These are phyloP conservation scores for Lucinisca nassula DNA, from an alignment of 2,888 invertebrate species.

Conservation along the genomic window DNA sequence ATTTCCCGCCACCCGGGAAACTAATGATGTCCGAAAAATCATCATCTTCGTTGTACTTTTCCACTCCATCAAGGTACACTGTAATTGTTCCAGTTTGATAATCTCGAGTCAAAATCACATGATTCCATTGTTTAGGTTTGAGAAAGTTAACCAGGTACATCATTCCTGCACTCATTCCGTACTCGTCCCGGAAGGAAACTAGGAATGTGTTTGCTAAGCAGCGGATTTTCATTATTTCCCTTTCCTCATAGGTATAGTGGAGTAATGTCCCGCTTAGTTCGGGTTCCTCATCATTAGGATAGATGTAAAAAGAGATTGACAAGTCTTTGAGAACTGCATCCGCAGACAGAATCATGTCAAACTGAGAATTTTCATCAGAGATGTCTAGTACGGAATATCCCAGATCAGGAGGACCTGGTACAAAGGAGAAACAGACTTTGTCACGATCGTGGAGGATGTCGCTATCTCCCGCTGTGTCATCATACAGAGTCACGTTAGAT, in stretches of 20 bases:
- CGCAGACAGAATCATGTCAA: conserved; percentile 52
- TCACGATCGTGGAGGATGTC: conserved; percentile 30
- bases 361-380: conserved; percentile 44
- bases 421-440: conserved; percentile 52
- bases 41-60: conserved; percentile 67
- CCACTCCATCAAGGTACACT: conserved; percentile 52
- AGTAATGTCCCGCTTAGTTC: conserved; percentile 66
- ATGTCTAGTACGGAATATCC: conserved; percentile 58
- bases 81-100: conserved; percentile 58
- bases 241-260: conserved; percentile 62
- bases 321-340: conserved; percentile 44
- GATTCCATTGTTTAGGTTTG: conserved; percentile 59
- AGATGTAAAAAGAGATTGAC: conserved; percentile 60
- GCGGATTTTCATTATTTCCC: conserved; percentile 66
- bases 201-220: conserved; percentile 64
- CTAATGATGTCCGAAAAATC: conserved; percentile 69
- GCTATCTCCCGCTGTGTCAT: conserved; percentile 50
- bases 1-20: conserved; percentile 58
- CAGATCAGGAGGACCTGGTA: conserved; percentile 50
- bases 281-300: conserved; percentile 51
- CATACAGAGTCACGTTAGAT: conserved; percentile 55
- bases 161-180: conserved; percentile 69
- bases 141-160: conserved; percentile 68
- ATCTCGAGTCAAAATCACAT: conserved; percentile 59
- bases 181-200: conserved; percentile 66